Conservation (phyloP, 2,888 invertebrate species). For the Drosophila peninsularis region DNA sequence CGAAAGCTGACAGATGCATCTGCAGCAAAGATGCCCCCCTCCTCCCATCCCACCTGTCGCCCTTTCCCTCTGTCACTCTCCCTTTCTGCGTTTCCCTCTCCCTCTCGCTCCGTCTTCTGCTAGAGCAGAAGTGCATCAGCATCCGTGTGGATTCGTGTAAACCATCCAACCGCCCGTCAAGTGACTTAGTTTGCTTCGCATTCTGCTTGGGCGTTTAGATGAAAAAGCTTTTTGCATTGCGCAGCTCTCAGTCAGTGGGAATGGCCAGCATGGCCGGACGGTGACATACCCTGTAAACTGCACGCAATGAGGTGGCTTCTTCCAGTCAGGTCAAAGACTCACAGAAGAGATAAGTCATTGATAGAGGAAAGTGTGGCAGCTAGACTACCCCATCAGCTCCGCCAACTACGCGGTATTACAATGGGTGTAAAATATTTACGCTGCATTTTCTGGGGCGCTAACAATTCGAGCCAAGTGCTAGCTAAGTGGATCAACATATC, state of each 20-base stretch:
- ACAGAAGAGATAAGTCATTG: no score
- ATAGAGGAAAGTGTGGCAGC: no score
- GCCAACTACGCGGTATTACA: constrained; percentile 20
- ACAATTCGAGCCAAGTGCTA: constrained; percentile 52
- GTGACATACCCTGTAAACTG: constrained; percentile 15
- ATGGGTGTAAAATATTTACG: constrained; percentile 26
- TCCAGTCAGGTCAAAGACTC: not conserved
- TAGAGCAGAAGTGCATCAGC: constrained; percentile 20
- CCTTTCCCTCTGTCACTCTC: not conserved
- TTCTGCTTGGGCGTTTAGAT: constrained; percentile 34
- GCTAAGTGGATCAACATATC: constrained; percentile 62
- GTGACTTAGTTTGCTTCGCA: constrained; percentile 33
- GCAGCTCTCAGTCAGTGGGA: constrained; percentile 29
- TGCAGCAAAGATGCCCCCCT: constrained; percentile 1
- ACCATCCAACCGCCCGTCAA: constrained; percentile 10
- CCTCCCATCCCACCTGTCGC: not conserved
- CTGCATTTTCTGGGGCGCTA: constrained; percentile 28
- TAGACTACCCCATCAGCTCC: not conserved
- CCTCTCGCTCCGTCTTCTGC: not conserved
- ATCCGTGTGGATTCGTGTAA: constrained; percentile 11
- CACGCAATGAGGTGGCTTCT: not conserved
- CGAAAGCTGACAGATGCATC: constrained; percentile 43
- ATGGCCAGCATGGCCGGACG: not conserved
- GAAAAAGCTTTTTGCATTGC: constrained; percentile 35
- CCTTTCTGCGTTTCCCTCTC: not conserved